These are phyloP conservation scores for Brachymystax lenok DNA, from an alignment of 2,797 vertebrate species.

Conservation along the genomic window DNA sequence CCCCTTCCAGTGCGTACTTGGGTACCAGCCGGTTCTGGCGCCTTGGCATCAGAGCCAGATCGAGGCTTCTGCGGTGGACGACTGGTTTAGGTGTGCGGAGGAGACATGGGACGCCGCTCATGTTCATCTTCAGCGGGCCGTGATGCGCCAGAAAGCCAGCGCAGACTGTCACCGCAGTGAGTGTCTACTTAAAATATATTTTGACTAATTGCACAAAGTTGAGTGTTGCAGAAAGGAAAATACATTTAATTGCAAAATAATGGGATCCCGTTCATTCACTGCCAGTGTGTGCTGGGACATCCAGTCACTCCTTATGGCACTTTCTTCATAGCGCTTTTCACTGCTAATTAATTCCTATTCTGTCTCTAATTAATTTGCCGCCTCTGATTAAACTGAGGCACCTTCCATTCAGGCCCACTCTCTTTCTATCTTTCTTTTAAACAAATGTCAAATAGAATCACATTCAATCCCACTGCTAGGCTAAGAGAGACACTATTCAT, in stretches of 20 bases:
- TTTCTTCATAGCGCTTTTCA: constrained; percentile 63
- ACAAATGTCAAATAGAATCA: constrained; percentile 66
- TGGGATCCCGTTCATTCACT: not conserved
- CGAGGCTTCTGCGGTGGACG: too few relatives aligned
- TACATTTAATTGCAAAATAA: constrained; percentile 29
- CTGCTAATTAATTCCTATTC: constrained; percentile 76
- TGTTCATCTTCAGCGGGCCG: too few relatives aligned
- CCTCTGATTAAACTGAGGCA: constrained; percentile 77
- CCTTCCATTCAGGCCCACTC: constrained; percentile 52
- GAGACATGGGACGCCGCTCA: too few relatives aligned
- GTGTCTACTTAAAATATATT: constrained; percentile 8
- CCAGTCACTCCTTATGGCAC: constrained; percentile 53
- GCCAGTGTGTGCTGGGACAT: constrained; percentile 12
- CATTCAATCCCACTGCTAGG: not conserved
- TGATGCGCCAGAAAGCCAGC: too few relatives aligned
- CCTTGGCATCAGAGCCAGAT: too few relatives aligned
- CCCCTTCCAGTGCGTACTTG: too few relatives aligned
- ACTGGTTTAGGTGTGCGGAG: too few relatives aligned
- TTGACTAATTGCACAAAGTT: constrained; percentile 2
- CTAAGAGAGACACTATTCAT: not conserved
- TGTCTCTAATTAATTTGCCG: constrained; percentile 76
- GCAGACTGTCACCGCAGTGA: too few relatives aligned
- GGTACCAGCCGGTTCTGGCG: too few relatives aligned
- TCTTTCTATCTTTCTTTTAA: constrained; percentile 50
- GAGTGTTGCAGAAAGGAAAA: constrained; percentile 4